Conservation (phyloP, 2,888 invertebrate genomes). For the Apotomis turbidana region DNA sequence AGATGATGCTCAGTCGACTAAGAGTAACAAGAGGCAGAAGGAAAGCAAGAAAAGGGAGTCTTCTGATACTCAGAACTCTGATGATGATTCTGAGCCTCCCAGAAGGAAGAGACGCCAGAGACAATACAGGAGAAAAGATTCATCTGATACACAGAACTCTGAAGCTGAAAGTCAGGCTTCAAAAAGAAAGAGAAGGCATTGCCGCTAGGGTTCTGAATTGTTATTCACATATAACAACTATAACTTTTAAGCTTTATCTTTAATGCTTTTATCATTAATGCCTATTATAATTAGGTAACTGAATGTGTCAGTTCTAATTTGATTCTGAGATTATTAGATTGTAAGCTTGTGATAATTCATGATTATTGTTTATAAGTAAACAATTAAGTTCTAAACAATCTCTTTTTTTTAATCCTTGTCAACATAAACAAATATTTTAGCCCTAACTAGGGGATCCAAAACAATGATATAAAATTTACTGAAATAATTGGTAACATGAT, state of each 20-base stretch:
- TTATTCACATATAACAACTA: background rate
- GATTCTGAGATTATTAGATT: background rate
- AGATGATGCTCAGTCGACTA: background rate
- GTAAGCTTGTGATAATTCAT: background rate
- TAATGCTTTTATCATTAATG: background rate
- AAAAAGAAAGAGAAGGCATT: conserved; percentile 13
- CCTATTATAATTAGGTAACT: background rate
- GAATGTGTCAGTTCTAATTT: background rate
- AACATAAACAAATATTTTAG: no score
- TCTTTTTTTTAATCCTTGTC: conserved; percentile 2
- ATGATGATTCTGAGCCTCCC: conserved; percentile 9
- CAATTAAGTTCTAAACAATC: background rate
- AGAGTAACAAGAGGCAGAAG: conserved; percentile 17
- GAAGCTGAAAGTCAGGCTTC: background rate
- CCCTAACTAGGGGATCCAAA: no score
- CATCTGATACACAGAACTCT: conserved; percentile 6
- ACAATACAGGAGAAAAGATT: background rate
- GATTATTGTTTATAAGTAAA: conserved; percentile 3
- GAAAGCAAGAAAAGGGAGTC: background rate
- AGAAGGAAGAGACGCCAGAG: conserved; percentile 14
- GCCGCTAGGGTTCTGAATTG: background rate
- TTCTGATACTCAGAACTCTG: conserved; percentile 6
- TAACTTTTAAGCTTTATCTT: no score
- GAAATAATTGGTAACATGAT: no score
- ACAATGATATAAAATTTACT: no score